Evolutionary conservation across 2,888 invertebrate genomes (phyloP).

Genomic region (Chironomus tentans): DNA sequence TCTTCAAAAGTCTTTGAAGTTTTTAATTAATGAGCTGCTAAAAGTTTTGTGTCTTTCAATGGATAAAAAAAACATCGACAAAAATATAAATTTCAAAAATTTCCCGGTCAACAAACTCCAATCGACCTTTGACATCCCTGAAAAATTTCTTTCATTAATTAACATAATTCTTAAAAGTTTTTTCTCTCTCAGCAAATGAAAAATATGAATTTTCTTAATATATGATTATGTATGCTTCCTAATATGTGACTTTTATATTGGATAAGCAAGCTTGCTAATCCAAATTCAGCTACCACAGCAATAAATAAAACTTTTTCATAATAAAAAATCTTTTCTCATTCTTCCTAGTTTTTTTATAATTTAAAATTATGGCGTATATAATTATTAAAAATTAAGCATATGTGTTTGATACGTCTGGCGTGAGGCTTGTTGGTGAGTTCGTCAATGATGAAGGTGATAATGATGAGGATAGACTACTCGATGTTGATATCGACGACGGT

Average conservation of each 20-base stretch:
- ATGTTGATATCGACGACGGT: constrained; percentile 1
- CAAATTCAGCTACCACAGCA: constrained; percentile 21
- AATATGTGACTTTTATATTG: background rate
- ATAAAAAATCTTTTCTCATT: background rate
- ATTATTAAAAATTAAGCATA: background rate
- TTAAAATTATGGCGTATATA: background rate
- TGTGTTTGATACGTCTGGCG: background rate
- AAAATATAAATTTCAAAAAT: no score
- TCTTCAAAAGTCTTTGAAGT: no score
- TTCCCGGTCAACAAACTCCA: no score
- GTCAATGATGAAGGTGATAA: constrained; percentile 10
- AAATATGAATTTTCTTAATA: background rate
- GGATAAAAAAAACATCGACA: no score
- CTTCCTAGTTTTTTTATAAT: background rate
- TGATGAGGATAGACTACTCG: background rate
- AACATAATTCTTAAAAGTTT: background rate
- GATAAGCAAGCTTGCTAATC: background rate
- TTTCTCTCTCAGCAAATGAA: background rate
- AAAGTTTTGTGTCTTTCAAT: no score
- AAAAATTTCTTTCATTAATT: background rate
- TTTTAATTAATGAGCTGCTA: no score
- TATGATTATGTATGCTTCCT: constrained; percentile 17
- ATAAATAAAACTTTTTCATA: constrained; percentile 6
- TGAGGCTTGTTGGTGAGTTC: constrained; percentile 20
- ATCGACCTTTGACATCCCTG: no score